Evolutionary conservation across 2,113 vertebrate genomes (phyloP), one percentile per base, ranked within the genome.

Genomic region (Limanda limanda): DNA sequence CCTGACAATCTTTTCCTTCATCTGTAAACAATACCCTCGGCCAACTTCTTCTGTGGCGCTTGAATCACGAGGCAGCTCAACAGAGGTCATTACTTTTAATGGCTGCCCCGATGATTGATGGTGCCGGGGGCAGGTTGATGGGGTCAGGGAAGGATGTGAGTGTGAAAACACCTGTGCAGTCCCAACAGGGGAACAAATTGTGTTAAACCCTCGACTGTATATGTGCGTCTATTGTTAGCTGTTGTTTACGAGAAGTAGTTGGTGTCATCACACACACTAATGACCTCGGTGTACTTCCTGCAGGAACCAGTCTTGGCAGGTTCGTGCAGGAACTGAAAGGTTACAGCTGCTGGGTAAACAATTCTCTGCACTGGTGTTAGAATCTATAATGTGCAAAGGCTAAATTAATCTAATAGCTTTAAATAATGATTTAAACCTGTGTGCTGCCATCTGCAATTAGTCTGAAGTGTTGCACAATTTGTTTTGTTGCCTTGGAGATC

Each of bases 31-130:
- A 81, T 77, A 68, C 56, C 71, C 72, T 84, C 66, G 76, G 82
- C 64, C 64, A 48, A 81, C 74, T 78, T 81, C 45, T 63, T 31
- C 64, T 66, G 65, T 17, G 47, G 71, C 66, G 71, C 73, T 83
- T 88, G 84, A 89, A 86, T 89, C 81, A 74, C 48, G 73, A 47
- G 75, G 84, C 71, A 66, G 78, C 78, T 81, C 55, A 48, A 54
- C 82, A 76, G 84, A 88, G 78, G 71, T 83, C 81, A 54, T 90
- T 88, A 82, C 77, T 82, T 87, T 86, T 89, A 83, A 89, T 80
- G 83, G 76, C 71, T 68, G n/a, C 57, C 27, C 21, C 82, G 88
- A 90, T 86, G 71, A 86, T 79, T 79, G 76, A 64, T 42, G 54
- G 68, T 14, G 54, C 45, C 11, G 48, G 55, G 51, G 23, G n/a